A percentile compares a stretch with the other conserved stretches of the same genome.
Conservation (phyloP, 2,888 invertebrate species). For the Callimorpha dominula region DNA sequence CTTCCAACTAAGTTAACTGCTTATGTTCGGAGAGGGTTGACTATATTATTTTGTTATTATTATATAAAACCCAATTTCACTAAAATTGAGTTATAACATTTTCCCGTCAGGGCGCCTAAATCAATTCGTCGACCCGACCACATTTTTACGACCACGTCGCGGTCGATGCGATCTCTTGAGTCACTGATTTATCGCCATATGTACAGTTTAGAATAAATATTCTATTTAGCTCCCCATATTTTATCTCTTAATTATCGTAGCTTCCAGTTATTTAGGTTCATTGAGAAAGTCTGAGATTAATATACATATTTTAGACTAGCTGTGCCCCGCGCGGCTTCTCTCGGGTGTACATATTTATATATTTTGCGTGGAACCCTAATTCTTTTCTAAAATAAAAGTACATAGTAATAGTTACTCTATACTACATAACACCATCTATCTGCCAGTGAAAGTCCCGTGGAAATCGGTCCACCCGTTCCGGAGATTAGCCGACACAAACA, state of each 20-base stretch:
- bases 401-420: no score
- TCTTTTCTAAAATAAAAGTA: no score
- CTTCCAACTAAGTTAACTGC: no score
- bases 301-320: background rate
- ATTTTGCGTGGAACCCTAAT: no score
- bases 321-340: no score
- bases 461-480: no score
- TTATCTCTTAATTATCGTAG: conserved; percentile 16
- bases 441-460: no score
- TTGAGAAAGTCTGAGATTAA: conserved; percentile 2
- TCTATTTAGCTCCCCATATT: conserved; percentile 14
- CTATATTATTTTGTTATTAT: background rate
- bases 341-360: no score
- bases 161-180: conserved; percentile 38
- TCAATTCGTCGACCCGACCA: conserved; percentile 6
- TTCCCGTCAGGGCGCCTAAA: background rate
- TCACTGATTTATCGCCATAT: conserved; percentile 38
- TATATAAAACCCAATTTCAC: background rate
- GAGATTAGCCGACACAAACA: no score
- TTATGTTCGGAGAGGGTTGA: no score
- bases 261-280: conserved; percentile 13
- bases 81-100: conserved; percentile 6
- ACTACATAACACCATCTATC: no score
- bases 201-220: conserved; percentile 43
- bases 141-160: conserved; percentile 25